Base-by-base conservation (phyloP, 2,113 vertebrate species). In the Trematocara stigmaticum region DNA sequence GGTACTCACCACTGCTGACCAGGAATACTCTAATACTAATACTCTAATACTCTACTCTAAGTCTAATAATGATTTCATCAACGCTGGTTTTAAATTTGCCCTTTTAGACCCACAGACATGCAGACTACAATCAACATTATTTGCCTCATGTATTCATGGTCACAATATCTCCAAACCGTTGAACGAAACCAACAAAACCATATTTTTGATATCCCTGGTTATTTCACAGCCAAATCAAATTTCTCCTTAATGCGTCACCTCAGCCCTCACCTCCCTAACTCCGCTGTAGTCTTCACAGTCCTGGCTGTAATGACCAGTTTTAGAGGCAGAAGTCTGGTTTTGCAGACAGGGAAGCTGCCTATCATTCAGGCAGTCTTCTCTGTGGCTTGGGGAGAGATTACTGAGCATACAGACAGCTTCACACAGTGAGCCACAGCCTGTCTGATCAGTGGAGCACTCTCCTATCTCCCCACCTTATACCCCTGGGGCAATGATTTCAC, bases 371-470 rank as follows among this genome's bases (percentile, higher is more conserved):
- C 79, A 35, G 88, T 83, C 87, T 90, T 91, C 85, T 92, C 83
- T 49, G 69, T 83, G 83, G 90, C 90, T 91, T 55, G 23, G 84
- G 81, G 90, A 82, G 84, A 88, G 92, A 93, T 95, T 94, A 93
- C 42, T 11, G 84, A 79, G 92, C 87, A 88, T 92, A 91, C 88
- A 91, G 89, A 47, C 85, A 26, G 90, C 91, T 94, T 93, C 91
- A 88, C 88, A 88, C 23, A 40, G 82, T 88, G 90, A 94, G 93
- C 92, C 87, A 69, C 85, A 84, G 89, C 74, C 90, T 38, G 61
- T 92, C 93, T 94, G 93, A 94, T 95, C 93, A 93, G 84, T 92
- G 87, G 89, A 88, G 57, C 83, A 57, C 91, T 88, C 57, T 74
- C 23, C 85, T 78, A 88, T 89, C 93, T 89, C 84, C 53, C 76